Conservation (phyloP, 30 jellyfish, hydroid and myxozoan genomes). For the Catostylus mosaicus region DNA sequence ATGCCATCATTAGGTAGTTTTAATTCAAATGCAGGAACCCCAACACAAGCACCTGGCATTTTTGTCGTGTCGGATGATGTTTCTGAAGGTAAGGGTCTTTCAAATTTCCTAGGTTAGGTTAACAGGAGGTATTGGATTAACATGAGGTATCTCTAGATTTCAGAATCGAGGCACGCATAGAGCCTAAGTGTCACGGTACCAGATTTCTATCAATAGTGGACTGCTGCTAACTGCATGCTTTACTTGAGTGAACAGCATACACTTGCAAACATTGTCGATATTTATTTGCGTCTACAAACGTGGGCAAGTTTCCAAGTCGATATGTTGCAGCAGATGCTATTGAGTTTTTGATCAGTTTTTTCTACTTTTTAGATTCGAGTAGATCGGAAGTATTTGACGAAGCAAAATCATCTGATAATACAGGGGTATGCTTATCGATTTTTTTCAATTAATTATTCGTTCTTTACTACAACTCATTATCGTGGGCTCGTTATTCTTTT, state of each 20-base stretch:
- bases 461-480: background rate
- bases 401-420: slow-evolving; percentile 6
- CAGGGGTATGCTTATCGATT: slow-evolving; percentile 16
- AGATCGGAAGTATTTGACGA: slow-evolving; percentile 71
- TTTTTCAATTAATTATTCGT: background rate
- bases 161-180: too few species aligned
- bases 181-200: too few species aligned
- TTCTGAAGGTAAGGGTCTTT: slow-evolving; percentile 43
- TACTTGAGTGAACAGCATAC: too few species aligned
- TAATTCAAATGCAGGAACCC: slow-evolving; percentile 3
- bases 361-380: slow-evolving; percentile 16
- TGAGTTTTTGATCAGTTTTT: too few species aligned
- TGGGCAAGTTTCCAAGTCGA: too few species aligned
- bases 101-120: too few species aligned
- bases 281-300: too few species aligned
- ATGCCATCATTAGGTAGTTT: slow-evolving; percentile 48
- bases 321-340: too few species aligned
- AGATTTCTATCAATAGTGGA: too few species aligned
- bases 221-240: too few species aligned
- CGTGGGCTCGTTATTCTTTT: background rate
- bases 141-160: background rate
- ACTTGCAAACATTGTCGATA: too few species aligned
- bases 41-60: slow-evolving; percentile 52
- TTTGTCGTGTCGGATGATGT: slow-evolving; percentile 47
- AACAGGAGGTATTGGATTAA: too few species aligned